Base-by-base conservation (phyloP, 2,797 vertebrate genomes). In the Pseudomugil tenellus region DNA sequence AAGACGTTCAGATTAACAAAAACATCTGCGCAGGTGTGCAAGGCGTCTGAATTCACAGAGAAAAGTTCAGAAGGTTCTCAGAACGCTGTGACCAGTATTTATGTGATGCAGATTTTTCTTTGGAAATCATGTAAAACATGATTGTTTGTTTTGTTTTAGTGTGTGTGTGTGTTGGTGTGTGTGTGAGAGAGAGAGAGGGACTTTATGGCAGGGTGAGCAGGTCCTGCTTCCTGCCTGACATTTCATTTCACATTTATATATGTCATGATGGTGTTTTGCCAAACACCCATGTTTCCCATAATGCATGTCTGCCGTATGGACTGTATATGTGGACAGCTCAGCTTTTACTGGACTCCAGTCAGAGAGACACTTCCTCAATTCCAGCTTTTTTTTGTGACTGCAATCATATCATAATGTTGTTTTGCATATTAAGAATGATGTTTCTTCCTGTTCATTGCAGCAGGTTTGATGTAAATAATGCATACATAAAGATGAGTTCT, bases 261-360 rank as follows among this genome's bases (percentile, higher is more conserved):
- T n/a, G n/a, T n/a, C n/a, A n/a, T n/a, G n/a, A 2, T 53, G 34
- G 72, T 67, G 63, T 77, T 29, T 84, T 70, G 72, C 79, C 87
- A 88, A 71, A 86, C 66, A 34, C 65, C 63, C 73, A 62, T 46
- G 0, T 23, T 76, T 84, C 55, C 70, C 67, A 70, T 63, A 70
- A 73, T 49, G 67, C 29, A 46, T 8, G 43, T 59, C 37, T 32
- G 21, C 37, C 55, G 34, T 52, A 41, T 61, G 58, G 39, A 21
- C 23, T 13, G 2, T 25, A 5, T 69, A 55, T 56, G 71, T 21
- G 54, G 16, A 28, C 58, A 46, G 19, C 48, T 57, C 17, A 56
- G 53, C 23, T 76, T 76, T 71, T 59, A 66, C 41, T 35, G 53
- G 51, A 67, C 63, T 28, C 60, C 31, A 67, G 17, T 69, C 57